Conservation (phyloP, 1,140 invertebrate genomes). For the Pissodes strobi region DNA sequence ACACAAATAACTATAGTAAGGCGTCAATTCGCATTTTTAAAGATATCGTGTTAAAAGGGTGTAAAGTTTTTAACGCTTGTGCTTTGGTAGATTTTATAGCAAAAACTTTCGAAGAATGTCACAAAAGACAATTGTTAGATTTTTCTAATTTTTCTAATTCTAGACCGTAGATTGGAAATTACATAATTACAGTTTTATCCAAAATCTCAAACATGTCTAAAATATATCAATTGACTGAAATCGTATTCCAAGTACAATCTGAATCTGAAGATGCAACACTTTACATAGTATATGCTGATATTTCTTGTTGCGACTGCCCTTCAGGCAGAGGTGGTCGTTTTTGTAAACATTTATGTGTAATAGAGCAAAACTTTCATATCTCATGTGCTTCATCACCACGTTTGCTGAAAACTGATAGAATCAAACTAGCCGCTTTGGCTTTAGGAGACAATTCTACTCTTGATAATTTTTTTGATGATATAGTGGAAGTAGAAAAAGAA, state of each 20-base stretch:
- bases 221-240: not conserved
- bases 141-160: slow-evolving; percentile 6
- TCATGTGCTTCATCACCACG: not conserved
- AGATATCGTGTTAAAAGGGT: not conserved
- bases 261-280: not conserved
- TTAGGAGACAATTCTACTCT: slow-evolving; percentile 8
- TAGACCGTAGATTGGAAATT: not conserved
- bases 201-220: not conserved
- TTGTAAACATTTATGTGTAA: slow-evolving; percentile 14
- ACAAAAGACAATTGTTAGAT: not conserved
- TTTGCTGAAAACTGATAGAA: not conserved
- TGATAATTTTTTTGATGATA: slow-evolving; percentile 8
- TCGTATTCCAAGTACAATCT: not conserved
- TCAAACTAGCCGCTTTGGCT: not conserved
- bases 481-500: not conserved
- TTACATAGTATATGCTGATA: not conserved
- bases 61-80: slow-evolving; percentile 2
- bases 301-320: not conserved
- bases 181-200: not conserved
- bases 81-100: not conserved
- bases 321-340: slow-evolving; percentile 13
- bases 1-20: slow-evolving; percentile 9
- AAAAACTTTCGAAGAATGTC: too few relatives aligned
- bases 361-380: not conserved
- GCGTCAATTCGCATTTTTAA: slow-evolving; percentile 8